Base-by-base conservation (phyloP, 2,888 invertebrate genomes). In the Oxycera nigricornis region DNA sequence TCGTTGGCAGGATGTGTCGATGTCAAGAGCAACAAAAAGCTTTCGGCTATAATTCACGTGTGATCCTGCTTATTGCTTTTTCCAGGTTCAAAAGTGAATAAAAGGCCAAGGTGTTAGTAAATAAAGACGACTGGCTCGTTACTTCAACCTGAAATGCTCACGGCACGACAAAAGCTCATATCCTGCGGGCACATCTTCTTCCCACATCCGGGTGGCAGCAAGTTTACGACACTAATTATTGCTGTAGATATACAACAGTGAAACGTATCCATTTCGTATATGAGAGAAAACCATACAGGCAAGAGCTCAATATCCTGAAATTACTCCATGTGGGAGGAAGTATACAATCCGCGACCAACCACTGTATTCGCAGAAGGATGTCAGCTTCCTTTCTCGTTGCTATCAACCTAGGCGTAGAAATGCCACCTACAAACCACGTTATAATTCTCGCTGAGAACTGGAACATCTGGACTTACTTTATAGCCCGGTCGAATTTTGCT, bases 41-140 rank as follows among this genome's bases (percentile, higher is more conserved):
- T 65, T 59, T 73, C 20, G 35, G 59, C 50, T 72, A 74, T 74
- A 76, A 74, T 74, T 76, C 70, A 76, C 73, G 70, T 70, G 76
- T 73, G 74, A 74, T 74, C 61, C 74, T 52, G 74, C 76, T 76
- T 76, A 76, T 76, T 76, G 76, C 74, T 76, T 76, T 76, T 67
- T 74, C 59, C 73, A 62, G 28, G 52, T 20, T 62, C 26, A 74
- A 52, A 76, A 76, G 74, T 68, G 65, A 74, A 59, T 30, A 17
- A 73, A 73, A 74, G 73, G 72, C 76, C 76, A 76, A 76, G 74
- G 74, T 73, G 74, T 74, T 76, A 74, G 24, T 30, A 52, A 59
- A 72, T 28, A 24, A 9, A 26, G 24, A 17, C 30, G 55, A 57
- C 11, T 72, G 35, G 39, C 73, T 61, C 41, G 22, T 26, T 57